phyloP scores from a whole-genome alignment of 2,888 invertebrate genomes.

The Malachius bipustulatus region DNA sequence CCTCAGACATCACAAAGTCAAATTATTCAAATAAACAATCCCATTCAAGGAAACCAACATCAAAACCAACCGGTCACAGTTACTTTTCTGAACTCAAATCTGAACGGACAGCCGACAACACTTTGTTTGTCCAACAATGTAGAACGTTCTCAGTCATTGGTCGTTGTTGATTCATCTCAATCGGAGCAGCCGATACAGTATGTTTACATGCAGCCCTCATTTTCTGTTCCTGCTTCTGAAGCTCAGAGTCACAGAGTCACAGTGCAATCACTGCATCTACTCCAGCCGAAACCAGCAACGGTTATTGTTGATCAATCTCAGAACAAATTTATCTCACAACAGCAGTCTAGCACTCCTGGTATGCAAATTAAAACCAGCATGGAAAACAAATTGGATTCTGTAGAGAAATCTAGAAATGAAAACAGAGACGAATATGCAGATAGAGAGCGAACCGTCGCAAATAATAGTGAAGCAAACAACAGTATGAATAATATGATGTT shows the following conservation, averaged over 20 bases:
- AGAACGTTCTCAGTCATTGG: constrained; percentile 31
- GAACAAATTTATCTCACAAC: constrained; percentile 17
- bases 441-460: background rate
- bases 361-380: too few species aligned
- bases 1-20: constrained; percentile 29
- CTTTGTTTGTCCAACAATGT: constrained; percentile 30
- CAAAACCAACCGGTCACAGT: constrained; percentile 37
- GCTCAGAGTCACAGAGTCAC: constrained; percentile 26
- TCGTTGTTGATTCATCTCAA: constrained; percentile 34
- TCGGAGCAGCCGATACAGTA: constrained; percentile 36
- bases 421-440: too few species aligned
- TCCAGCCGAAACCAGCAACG: constrained; percentile 34
- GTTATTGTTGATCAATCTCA: constrained; percentile 44
- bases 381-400: background rate
- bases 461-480: constrained; percentile 9
- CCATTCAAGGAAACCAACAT: constrained; percentile 25
- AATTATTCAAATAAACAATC: constrained; percentile 29
- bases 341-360: constrained; percentile 13
- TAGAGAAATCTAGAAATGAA: too few species aligned
- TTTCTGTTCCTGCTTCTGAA: constrained; percentile 41
- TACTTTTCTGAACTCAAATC: constrained; percentile 27
- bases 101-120: constrained; percentile 29
- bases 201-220: constrained; percentile 37
- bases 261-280: constrained; percentile 30
- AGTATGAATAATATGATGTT: constrained; percentile 5